Percentiles rank a stretch among this genome's conserved stretches.
Evolutionary conservation across 2,113 vertebrate species (phyloP).

Genomic region (Coregonus clupeaformis): DNA sequence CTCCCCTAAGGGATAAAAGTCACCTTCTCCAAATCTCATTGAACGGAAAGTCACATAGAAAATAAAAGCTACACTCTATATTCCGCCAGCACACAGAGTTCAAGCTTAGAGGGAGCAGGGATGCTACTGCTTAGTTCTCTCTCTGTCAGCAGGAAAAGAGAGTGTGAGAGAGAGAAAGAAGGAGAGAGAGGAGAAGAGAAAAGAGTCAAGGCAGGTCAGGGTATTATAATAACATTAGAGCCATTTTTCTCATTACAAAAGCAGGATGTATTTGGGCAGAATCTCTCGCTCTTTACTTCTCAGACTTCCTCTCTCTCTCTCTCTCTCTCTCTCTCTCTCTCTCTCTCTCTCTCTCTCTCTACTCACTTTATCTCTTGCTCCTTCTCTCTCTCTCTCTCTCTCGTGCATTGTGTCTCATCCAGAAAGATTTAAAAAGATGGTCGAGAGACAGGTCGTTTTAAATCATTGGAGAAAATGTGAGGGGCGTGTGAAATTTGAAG

Average conservation of each 20-base stretch:
- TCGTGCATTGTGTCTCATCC: slow-evolving; percentile 31
- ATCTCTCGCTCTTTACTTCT: not conserved
- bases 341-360: not conserved
- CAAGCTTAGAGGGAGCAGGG: slow-evolving; percentile 64
- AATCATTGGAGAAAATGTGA: slow-evolving; percentile 54
- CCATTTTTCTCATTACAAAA: slow-evolving; percentile 59
- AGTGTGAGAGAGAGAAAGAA: slow-evolving; percentile 10
- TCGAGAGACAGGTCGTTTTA: slow-evolving; percentile 52
- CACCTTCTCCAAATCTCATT: slow-evolving; percentile 77
- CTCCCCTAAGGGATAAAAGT: slow-evolving; percentile 70
- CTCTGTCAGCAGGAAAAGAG: slow-evolving; percentile 64
- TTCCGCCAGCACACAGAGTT: slow-evolving; percentile 63
- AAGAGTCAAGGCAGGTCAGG: slow-evolving; percentile 39
- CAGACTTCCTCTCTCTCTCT: not conserved
- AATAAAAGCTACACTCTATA: slow-evolving; percentile 74
- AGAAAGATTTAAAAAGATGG: slow-evolving; percentile 40
- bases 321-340: not conserved
- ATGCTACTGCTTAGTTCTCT: slow-evolving; percentile 63
- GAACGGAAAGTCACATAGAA: slow-evolving; percentile 71
- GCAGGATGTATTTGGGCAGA: slow-evolving; percentile 34
- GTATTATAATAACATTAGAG: slow-evolving; percentile 46
- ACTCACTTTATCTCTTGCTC: too few species aligned
- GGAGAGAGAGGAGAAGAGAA: slow-evolving; percentile 24
- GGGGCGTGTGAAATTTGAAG: slow-evolving; percentile 39
- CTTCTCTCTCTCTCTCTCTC: slow-evolving; percentile 10